Evolutionary conservation across 1,140 invertebrate species (phyloP).

Genomic region (Doryteuthis pealeii): DNA sequence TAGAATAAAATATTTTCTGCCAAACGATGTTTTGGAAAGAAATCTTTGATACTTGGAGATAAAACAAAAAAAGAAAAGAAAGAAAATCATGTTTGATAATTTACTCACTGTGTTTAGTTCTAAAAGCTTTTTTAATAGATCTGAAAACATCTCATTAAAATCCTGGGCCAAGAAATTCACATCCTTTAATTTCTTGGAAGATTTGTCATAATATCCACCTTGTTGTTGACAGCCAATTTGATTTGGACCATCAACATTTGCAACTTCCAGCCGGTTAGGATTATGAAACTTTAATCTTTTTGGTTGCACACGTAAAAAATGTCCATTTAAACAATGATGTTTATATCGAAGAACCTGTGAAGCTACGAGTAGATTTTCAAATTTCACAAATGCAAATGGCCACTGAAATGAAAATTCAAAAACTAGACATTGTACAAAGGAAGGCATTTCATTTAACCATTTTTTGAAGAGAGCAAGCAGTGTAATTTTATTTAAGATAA

Average conservation of each 20-base stretch:
- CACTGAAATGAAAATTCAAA: neutral
- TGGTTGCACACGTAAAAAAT: conserved; percentile 7
- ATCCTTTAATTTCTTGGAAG: neutral
- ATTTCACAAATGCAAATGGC: conserved; percentile 16
- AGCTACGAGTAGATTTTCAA: neutral
- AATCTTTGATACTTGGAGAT: too few relatives aligned
- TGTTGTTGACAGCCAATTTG: neutral
- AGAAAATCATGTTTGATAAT: too few relatives aligned
- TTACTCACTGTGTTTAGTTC: too few relatives aligned
- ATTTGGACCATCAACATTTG: neutral
- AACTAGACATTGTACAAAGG: too few relatives aligned
- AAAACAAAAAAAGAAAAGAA: too few relatives aligned
- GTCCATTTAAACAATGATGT: neutral
- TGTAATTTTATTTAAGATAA: too few relatives aligned
- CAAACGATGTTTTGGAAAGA: too few relatives aligned
- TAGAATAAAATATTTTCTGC: too few relatives aligned
- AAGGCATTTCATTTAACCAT: neutral
- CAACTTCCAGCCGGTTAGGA: neutral
- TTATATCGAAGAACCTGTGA: neutral
- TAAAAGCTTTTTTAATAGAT: neutral
- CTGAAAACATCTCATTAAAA: neutral
- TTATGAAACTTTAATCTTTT: neutral
- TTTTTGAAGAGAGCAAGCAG: too few relatives aligned
- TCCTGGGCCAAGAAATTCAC: neutral
- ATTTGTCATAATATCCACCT: neutral